Evolutionary conservation across 2,888 invertebrate genomes (phyloP).

Genomic region (Plemyria rubiginata): DNA sequence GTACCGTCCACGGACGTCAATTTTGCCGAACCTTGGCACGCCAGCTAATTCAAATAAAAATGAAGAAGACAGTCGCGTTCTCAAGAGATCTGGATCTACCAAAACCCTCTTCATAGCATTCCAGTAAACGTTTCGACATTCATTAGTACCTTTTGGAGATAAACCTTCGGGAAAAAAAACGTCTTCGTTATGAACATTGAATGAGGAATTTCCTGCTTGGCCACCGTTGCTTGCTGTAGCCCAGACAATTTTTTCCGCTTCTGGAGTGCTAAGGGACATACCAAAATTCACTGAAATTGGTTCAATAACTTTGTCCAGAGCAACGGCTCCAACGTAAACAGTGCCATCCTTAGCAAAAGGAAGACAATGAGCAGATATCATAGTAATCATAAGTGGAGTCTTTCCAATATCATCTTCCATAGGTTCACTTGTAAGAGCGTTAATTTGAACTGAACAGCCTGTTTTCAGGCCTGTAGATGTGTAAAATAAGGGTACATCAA

Average conservation of each 20-base stretch:
- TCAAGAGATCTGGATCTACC: constrained; percentile 58
- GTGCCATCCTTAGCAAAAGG: constrained; percentile 68
- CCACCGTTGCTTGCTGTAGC: constrained; percentile 62
- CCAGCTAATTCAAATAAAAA: constrained; percentile 75
- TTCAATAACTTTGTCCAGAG: constrained; percentile 57
- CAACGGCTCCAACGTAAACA: constrained; percentile 65
- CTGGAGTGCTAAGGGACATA: constrained; percentile 58
- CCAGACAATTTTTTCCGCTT: constrained; percentile 66
- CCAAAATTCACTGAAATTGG: constrained; percentile 61
- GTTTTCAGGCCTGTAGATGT: constrained; percentile 55
- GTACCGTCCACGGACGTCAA: constrained; percentile 68
- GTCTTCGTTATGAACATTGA: constrained; percentile 60
- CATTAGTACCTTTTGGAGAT: constrained; percentile 38
- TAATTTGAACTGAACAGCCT: constrained; percentile 56
- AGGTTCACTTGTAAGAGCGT: constrained; percentile 48
- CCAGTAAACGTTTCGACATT: constrained; percentile 69
- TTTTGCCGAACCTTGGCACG: constrained; percentile 67
- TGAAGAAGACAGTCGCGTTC: constrained; percentile 53
- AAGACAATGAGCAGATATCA: constrained; percentile 73
- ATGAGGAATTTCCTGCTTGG: constrained; percentile 58
- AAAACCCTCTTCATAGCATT: constrained; percentile 71
- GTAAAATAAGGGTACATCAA: constrained; percentile 53
- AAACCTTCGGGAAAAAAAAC: constrained; percentile 63
- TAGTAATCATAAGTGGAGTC: constrained; percentile 63
- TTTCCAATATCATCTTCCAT: constrained; percentile 41